Percentiles rank a stretch among this genome's conserved stretches.
phyloP scores from a whole-genome alignment of 1,140 invertebrate genomes.

The Plutomurus gul region DNA sequence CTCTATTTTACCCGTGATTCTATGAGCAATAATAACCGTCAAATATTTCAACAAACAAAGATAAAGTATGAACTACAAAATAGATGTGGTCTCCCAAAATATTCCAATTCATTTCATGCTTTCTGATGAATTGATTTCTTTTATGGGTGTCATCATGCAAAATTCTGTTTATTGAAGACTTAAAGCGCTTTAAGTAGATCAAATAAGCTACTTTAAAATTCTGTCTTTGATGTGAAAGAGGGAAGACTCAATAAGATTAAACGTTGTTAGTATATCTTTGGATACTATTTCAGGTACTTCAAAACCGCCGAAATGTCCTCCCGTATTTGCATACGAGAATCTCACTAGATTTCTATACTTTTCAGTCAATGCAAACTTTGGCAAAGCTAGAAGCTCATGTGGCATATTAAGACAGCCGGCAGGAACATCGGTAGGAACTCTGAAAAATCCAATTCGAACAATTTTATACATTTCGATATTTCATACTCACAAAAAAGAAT shows the following conservation, averaged over 20 bases:
- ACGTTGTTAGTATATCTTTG: slow-evolving; percentile 61
- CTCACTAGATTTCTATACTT: slow-evolving; percentile 57
- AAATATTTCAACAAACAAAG: too few relatives aligned
- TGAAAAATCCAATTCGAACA: slow-evolving; percentile 51
- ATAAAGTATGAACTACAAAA: too few relatives aligned
- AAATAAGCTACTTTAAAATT: too few relatives aligned
- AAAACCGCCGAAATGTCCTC: slow-evolving; percentile 85
- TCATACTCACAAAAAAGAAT: not conserved
- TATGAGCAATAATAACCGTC: too few relatives aligned
- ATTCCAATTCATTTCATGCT: too few relatives aligned
- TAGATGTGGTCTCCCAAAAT: too few relatives aligned
- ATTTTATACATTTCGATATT: too few relatives aligned
- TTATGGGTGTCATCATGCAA: too few relatives aligned
- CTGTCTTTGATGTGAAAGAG: not conserved
- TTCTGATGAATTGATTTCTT: too few relatives aligned
- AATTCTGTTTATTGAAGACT: not conserved
- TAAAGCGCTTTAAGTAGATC: not conserved
- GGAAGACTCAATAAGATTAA: not conserved
- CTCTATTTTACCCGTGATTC: too few relatives aligned
- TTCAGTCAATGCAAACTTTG: slow-evolving; percentile 54
- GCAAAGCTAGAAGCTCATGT: slow-evolving; percentile 57
- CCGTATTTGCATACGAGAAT: slow-evolving; percentile 57
- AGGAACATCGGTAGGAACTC: slow-evolving; percentile 58
- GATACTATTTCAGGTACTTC: slow-evolving; percentile 73
- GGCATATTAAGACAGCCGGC: slow-evolving; percentile 57